Evolutionary conservation across 2,888 invertebrate species (phyloP), one percentile per base, ranked within the genome.

Genomic region (Chymomyza amoena): DNA sequence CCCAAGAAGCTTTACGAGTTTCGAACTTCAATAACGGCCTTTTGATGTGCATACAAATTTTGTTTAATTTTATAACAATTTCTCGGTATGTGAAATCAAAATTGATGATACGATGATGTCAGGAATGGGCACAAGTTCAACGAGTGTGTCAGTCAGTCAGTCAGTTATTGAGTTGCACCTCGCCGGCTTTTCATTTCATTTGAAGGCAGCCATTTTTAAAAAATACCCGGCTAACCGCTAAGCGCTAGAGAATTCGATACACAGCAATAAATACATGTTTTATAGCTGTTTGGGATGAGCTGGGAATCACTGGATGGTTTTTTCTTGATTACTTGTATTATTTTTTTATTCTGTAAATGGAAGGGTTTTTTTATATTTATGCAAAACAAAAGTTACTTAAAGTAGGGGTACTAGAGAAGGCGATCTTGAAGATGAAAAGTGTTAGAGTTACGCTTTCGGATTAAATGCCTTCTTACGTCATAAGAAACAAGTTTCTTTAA

Each of bases 51-150:
- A 36, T 51, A 51, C 4, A 20, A 20, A 20, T 20, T 1, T 15
- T 51, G 54, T 54, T 16, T 54, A 54, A 18, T 54, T 54, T 54
- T 54, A 54, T 54, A 54, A 18, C 16, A 54, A 54, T 54, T 54
- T 54, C 54, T 54, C 10, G 54, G 20, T 20, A 54, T 54, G 54
- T 16, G 16, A 54, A 54, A 20, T 54, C 54, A 54, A 20, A 20
- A 18, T 54, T 54, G 16, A 54, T 54, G 16, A 6, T 15, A 15
- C 6, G 39, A 45, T 13, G 39, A 45, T 45, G 39, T 45, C 39
- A 45, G 39, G 39, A 45, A 45, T 13, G 39, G 13, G 13, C 39
- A 45, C 39, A 45, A 45, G 39, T 45, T 45, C 39, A 45, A 45
- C 39, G 13, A 45, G 39, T 45, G 6, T n/a, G n/a, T n/a, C n/a